Evolutionary conservation across 2,113 vertebrate genomes (phyloP), one percentile per base, ranked within the genome.

Genomic region (Gobiocypris rarus): DNA sequence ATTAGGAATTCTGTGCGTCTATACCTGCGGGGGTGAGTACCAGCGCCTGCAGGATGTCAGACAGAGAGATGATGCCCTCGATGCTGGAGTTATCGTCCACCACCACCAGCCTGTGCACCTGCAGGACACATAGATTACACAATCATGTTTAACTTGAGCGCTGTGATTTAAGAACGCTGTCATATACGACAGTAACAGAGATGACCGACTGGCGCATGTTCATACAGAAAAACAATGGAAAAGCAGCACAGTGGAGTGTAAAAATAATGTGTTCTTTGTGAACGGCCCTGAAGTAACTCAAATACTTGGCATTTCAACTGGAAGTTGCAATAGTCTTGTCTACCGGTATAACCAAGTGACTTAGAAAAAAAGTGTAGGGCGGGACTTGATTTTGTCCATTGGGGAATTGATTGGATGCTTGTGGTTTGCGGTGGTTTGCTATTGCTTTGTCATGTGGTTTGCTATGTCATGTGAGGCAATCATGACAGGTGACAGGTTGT

Each of bases 51-150:
- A 99, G 96, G 85, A 99, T 99, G 93, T 99, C 98, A 0, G 98
- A 99, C 71, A 99, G 95, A 31, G 98, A 99, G 89, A 99, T 95
- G 82, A 99, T 98, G 43, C 98, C 98, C 93, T 98, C 96, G 45
- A 99, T 99, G 80, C 95, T 97, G 76, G 97, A 96, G 22, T 92
- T 93, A 86, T 98, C 96, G 11, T 96, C 96, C 83, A 99, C 97
- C 77, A 99, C 97, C 89, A 99, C 98, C 92, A 99, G 91, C 87
- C 98, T 96, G 92, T 99, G 98, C 34, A 99, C 98, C 98, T 99
- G 89, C 43, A 41, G 24, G 15, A 50, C 58, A 79, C 28, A 34
- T 6, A 54, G 45, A 7, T 43, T 10, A 9, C 41, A 54, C 26
- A 63, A 28, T 10, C 17, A 50, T 9, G 6, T 43, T 43, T 22